phyloP scores from a whole-genome alignment of 2,797 vertebrate genomes.

The Rhinella marina region DNA sequence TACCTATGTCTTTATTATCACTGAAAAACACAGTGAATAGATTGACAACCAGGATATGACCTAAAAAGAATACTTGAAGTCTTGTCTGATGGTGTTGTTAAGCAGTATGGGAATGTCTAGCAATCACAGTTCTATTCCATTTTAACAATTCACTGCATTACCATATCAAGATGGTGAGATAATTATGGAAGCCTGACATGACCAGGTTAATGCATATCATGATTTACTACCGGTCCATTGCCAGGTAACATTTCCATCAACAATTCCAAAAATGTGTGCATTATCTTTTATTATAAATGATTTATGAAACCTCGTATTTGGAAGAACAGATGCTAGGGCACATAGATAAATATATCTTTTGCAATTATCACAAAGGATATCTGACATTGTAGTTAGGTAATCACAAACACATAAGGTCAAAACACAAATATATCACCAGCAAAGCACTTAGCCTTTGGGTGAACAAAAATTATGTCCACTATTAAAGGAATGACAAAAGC shows the following conservation, averaged over 20 bases:
- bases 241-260: constrained; percentile 47
- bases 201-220: constrained; percentile 24
- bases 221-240: constrained; percentile 38
- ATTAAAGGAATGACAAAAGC: constrained; percentile 59
- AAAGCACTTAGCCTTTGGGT: constrained; percentile 59
- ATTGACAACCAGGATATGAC: background rate
- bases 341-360: constrained; percentile 30
- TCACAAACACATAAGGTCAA: constrained; percentile 62
- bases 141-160: background rate
- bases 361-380: constrained; percentile 47
- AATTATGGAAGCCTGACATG: background rate
- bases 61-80: background rate
- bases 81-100: too few relatives aligned
- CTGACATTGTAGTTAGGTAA: constrained; percentile 58
- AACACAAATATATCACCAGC: constrained; percentile 55
- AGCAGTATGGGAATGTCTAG: background rate
- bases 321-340: background rate
- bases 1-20: too few relatives aligned
- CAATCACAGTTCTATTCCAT: background rate
- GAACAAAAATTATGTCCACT: constrained; percentile 62
- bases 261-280: constrained; percentile 10
- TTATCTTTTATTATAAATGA: constrained; percentile 46
- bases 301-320: constrained; percentile 42
- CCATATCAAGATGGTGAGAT: background rate
- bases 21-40: too few relatives aligned